Evolutionary conservation across 2,888 invertebrate species (phyloP), one percentile per base, ranked within the genome.

Genomic region (Archips xylosteana): DNA sequence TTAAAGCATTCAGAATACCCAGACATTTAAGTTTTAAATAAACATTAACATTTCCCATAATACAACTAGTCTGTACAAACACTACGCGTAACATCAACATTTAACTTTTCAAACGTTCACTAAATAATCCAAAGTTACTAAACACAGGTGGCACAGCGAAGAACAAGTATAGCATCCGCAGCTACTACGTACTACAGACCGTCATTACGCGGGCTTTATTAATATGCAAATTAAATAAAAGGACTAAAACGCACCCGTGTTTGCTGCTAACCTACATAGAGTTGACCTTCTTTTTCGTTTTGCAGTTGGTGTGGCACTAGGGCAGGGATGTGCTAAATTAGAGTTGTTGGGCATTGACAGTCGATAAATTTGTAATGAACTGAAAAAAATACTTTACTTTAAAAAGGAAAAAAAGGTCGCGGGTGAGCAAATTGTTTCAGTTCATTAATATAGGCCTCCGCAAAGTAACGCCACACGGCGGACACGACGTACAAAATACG

Each of bases 161-260:
- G 54, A 60, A 66, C 65, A 60, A 23, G 39, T 47, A 59, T 65
- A 12, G n/a, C 49, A 60, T 42, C 47, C 32, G 2, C 36, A 42
- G 32, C 49, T 3, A 54, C n/a, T 49, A 59, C n/a, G n/a, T n/a
- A n/a, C 45, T 59, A 36, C 54, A 65, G 47, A 65, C 76, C 71
- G 76, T 77, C 76, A 76, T 79, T 79, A 80, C 74, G 79, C 79
- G 76, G 78, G 77, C 60, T 79, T 83, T 83, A 82, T 84, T 86
- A 85, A 85, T 83, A 88, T 85, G 83, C 78, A 86, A 86, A 86
- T 85, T 76, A 81, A 81, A 80, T 77, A 78, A 81, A 79, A 79
- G 78, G 78, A 76, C 77, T 81, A 66, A 82, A 83, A 78, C 78
- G 75, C 86, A 85, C 84, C 82, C 83, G 83, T 78, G 76, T 49